Evolutionary conservation across 2,797 vertebrate genomes (phyloP).

Genomic region (Alcedo quadribrachys): DNA sequence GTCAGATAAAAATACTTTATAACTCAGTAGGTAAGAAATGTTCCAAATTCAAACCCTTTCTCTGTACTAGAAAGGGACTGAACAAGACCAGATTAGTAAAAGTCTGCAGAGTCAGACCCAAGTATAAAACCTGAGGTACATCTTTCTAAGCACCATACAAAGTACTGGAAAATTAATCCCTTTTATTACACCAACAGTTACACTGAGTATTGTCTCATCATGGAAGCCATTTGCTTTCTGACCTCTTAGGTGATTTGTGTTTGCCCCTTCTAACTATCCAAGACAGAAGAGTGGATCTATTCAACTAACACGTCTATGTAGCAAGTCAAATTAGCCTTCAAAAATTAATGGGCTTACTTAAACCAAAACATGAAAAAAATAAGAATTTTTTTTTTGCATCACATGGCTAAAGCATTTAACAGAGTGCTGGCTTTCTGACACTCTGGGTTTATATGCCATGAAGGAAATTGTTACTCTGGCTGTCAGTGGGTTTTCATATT

Average conservation of each 20-base stretch:
- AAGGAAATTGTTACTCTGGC: conserved; percentile 2
- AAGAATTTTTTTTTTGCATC: not conserved
- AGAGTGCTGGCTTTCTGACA: conserved; percentile 24
- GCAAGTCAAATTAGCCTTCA: not conserved
- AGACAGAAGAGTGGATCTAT: not conserved
- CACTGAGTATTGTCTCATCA: not conserved
- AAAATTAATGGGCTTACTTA: not conserved
- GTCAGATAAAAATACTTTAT: not conserved
- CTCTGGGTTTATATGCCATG: not conserved
- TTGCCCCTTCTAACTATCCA: not conserved
- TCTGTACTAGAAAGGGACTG: not conserved
- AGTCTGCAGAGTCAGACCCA: not conserved
- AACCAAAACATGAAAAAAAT: not conserved
- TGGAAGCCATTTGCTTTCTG: not conserved
- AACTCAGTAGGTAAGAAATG: not conserved
- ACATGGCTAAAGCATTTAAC: conserved; percentile 15
- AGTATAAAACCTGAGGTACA: not conserved
- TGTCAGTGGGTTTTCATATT: conserved; percentile 26
- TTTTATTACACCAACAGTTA: not conserved
- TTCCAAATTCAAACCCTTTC: not conserved
- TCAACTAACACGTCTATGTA: not conserved
- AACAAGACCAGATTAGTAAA: not conserved
- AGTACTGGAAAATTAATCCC: too few species aligned
- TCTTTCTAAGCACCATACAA: not conserved
- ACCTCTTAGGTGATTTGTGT: conserved; percentile 1